Evolutionary conservation across 2,888 invertebrate genomes (phyloP), one percentile per base, ranked within the genome.

Genomic region (Lycophotia porphyrea): DNA sequence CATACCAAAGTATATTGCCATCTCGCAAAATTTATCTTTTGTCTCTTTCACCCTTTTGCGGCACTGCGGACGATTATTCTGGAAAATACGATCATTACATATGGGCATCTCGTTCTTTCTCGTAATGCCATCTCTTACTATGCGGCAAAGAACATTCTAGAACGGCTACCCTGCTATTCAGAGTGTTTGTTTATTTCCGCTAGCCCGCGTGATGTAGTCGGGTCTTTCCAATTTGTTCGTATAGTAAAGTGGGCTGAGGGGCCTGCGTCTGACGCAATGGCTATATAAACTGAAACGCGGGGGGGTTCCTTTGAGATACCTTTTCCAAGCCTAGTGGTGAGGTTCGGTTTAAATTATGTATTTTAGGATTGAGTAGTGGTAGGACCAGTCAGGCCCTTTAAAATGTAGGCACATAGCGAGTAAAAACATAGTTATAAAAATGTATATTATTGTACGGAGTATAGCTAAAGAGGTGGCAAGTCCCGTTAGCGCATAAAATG

Each of bases 401-500:
- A 87, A 92, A 92, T 91, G 89, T 91, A 92, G 90, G 87, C 87
- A 74, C 76, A 74, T 78, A 84, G 80, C 73, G 81, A 87, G 81
- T 86, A 86, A 77, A 66, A 87, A 84, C 87, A 83, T 84, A 87
- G 86, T 84, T 85, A 85, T 86, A 86, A 84, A 90, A 82, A 92
- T 92, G 90, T 89, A 89, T 87, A 87, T 68, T 81, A 87, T 80
- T 76, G 76, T 81, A 84, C 84, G 87, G 71, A 84, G 87, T 87
- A 88, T 83, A 88, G 78, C 82, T 88, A 85, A 88, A 86, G 87
- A 90, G 88, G 89, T 86, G 90, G 90, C 89, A 90, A 91, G 89
- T 90, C 88, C 90, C 89, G 88, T 90, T 89, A 88, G 78, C 79
- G 66, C 84, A 84, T 84, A 94, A 93, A 90, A 95, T 95, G 95